Conservation (phyloP, 37 sponge, comb jelly and placozoan genomes). For the Theonella swinhoei region DNA sequence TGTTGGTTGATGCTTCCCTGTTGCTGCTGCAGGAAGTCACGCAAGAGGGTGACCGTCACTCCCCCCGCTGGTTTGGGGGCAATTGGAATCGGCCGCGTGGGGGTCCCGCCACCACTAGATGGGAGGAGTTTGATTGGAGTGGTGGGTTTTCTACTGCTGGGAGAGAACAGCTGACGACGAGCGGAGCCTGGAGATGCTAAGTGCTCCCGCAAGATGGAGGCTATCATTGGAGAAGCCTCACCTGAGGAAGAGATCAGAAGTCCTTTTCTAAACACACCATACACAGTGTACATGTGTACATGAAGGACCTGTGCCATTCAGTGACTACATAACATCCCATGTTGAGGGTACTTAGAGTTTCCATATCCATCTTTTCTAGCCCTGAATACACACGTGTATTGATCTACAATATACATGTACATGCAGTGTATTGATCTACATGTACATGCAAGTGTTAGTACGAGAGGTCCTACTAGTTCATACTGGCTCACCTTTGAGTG, state of each 20-base stretch:
- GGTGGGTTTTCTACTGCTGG: background rate
- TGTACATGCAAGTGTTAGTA: too few relatives aligned
- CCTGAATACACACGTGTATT: too few relatives aligned
- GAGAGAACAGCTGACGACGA: conserved; percentile 59
- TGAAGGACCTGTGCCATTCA: background rate
- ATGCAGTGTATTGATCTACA: too few relatives aligned
- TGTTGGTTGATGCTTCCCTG: background rate
- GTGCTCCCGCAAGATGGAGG: conserved; percentile 48
- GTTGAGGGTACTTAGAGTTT: too few relatives aligned
- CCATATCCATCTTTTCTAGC: too few relatives aligned
- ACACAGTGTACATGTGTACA: background rate
- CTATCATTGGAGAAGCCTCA: conserved; percentile 31
- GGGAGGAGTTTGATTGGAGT: background rate
- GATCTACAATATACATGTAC: too few relatives aligned
- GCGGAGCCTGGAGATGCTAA: conserved; percentile 58
- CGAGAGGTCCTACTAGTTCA: too few relatives aligned
- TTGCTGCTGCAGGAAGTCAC: background rate
- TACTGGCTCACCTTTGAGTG: background rate
- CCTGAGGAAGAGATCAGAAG: background rate
- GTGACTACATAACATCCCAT: too few relatives aligned
- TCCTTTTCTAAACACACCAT: background rate
- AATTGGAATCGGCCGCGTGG: conserved; percentile 25
- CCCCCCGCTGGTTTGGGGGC: conserved; percentile 51
- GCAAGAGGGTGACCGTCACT: background rate
- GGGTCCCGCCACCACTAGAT: background rate